Evolutionary conservation across 2,888 invertebrate species (phyloP).

Genomic region (Acrobasis suavella): DNA sequence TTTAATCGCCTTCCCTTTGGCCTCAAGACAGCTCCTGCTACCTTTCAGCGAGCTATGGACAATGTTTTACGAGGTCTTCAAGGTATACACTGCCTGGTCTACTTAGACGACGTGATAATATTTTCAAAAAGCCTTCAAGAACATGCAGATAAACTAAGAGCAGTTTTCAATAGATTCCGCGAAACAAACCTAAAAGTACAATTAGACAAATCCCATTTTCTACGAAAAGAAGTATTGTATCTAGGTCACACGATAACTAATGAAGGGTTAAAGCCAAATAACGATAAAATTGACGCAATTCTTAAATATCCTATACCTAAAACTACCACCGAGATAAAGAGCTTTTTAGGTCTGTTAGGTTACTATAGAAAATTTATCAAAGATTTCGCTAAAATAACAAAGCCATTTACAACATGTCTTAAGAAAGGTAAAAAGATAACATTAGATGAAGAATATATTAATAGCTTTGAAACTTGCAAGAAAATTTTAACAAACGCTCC

Average conservation of each 20-base stretch:
- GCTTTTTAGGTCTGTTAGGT: conserved; percentile 32
- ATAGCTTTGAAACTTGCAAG: neutral
- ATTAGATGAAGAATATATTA: neutral
- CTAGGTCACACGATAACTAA: conserved; percentile 42
- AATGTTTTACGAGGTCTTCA: conserved; percentile 34
- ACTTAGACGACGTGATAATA: conserved; percentile 46
- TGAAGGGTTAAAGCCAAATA: conserved; percentile 22
- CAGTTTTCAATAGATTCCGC: conserved; percentile 35
- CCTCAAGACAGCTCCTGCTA: too few species aligned
- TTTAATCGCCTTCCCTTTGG: too few species aligned
- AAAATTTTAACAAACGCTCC: too few species aligned
- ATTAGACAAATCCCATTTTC: conserved; percentile 36
- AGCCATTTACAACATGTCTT: conserved; percentile 26
- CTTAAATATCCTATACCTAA: conserved; percentile 20
- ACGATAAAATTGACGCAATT: conserved; percentile 21
- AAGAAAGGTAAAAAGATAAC: conserved; percentile 25
- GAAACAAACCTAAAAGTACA: conserved; percentile 35
- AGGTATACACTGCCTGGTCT: conserved; percentile 38
- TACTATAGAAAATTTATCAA: conserved; percentile 52
- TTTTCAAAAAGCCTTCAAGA: conserved; percentile 37
- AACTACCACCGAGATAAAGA: conserved; percentile 20
- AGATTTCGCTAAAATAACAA: conserved; percentile 41
- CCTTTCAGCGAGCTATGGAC: conserved; percentile 35
- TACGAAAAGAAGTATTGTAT: too few species aligned
- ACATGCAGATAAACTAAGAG: conserved; percentile 33